Evolutionary conservation across 2,797 vertebrate genomes (phyloP).

Genomic region (Thaleichthys pacificus): DNA sequence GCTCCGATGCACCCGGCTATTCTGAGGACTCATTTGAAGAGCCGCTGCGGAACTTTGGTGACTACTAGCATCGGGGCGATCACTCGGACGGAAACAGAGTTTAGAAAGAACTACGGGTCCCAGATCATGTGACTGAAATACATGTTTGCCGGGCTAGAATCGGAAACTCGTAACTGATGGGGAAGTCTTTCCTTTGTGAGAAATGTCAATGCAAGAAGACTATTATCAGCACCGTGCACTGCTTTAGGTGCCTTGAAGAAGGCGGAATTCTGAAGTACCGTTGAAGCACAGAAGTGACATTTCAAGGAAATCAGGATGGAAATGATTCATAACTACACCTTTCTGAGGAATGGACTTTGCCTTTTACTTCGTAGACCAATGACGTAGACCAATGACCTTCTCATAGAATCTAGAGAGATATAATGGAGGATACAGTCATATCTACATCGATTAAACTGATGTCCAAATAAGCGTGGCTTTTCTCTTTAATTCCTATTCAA

Average conservation of each 20-base stretch:
- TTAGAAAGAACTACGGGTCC: not conserved
- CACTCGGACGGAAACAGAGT: conserved; percentile 37
- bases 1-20: too few species aligned
- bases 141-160: conserved; percentile 12
- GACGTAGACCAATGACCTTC: too few species aligned
- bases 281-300: conserved; percentile 29
- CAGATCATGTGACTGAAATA: not conserved
- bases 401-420: too few species aligned
- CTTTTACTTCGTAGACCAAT: too few species aligned
- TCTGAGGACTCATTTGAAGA: not conserved
- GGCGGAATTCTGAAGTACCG: conserved; percentile 38
- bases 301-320: conserved; percentile 16
- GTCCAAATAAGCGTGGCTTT: too few species aligned
- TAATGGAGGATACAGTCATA: too few species aligned
- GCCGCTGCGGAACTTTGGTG: not conserved
- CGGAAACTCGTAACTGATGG: conserved; percentile 55
- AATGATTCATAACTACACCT: not conserved
- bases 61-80: conserved; percentile 27
- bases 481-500: too few species aligned
- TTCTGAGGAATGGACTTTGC: too few species aligned
- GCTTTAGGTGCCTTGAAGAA: conserved; percentile 39
- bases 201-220: conserved; percentile 59
- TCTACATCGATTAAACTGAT: too few species aligned
- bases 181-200: conserved; percentile 49
- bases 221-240: conserved; percentile 54